Percentiles rank a stretch among this genome's conserved stretches.
phyloP scores from a whole-genome alignment of 2,113 vertebrate species.

The Oryctolagus cuniculus region DNA sequence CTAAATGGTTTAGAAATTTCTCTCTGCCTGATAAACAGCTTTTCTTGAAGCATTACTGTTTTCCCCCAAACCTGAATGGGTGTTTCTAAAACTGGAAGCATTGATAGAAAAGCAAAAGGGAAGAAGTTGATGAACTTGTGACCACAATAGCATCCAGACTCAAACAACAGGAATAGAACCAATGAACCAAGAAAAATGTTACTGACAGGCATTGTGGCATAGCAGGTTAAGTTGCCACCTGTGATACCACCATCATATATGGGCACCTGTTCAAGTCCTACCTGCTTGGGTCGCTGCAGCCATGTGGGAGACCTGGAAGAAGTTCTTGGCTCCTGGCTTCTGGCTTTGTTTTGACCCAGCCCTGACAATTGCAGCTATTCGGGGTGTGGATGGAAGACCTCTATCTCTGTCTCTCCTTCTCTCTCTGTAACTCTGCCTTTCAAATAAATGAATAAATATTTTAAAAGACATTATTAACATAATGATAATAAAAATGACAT shows the following conservation, averaged over 20 bases:
- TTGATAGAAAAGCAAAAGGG: slow-evolving; percentile 31
- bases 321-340: too few species aligned
- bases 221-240: too few species aligned
- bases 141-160: not conserved
- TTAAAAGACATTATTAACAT: not conserved
- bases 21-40: slow-evolving; percentile 52
- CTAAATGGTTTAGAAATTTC: slow-evolving; percentile 56
- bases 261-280: too few species aligned
- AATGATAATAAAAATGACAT: not conserved
- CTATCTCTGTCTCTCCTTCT: too few species aligned
- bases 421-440: too few species aligned
- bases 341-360: too few species aligned
- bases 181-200: not conserved
- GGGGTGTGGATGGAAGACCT: too few species aligned
- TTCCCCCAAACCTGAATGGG: slow-evolving; percentile 3
- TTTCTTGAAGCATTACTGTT: slow-evolving; percentile 67
- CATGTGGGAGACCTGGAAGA: too few species aligned
- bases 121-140: slow-evolving; percentile 6
- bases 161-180: not conserved
- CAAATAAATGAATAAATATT: not conserved
- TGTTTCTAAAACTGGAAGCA: slow-evolving; percentile 59
- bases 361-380: too few species aligned
- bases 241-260: too few species aligned
- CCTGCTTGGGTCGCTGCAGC: too few species aligned
- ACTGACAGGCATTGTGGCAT: too few species aligned